Base-by-base conservation (phyloP, 2,113 vertebrate species). In the Garra rufa region DNA sequence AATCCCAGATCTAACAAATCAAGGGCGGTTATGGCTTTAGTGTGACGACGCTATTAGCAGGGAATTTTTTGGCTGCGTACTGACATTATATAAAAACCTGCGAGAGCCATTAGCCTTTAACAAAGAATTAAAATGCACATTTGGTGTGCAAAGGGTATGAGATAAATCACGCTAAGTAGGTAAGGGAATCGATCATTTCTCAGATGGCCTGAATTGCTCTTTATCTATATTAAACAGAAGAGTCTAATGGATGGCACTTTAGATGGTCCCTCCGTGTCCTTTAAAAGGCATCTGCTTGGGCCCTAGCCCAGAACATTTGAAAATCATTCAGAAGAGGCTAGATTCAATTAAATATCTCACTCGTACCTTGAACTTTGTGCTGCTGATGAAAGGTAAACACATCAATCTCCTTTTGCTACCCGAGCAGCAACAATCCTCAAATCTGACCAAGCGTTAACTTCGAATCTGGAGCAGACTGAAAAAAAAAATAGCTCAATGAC, bases 321-420 rank as follows among this genome's bases (percentile, higher is more conserved):
- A 82, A 86, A 84, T 84, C 82, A 82, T 86, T 86, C 81, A 78
- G 73, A 83, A 88, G 81, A 80, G 73, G 70, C 46, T 63, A 77
- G 82, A 86, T 86, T 79, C 81, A 88, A 86, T 88, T 86, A 86
- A 88, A 78, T 38, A 82, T 86, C 84, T 82, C 73, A 81, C 87
- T 52, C 76, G 52, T 76, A 88, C 82, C 85, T 86, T 88, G 82
- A 86, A 88, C 87, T 78, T 88, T 84, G 82, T 21, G 76, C 81
- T 71, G 70, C 84, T 88, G 84, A 88, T 46, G 71, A 83, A 81
- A 82, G 82, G 85, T 86, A 88, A 88, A 88, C 82, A 88, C 87
- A 88, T 88, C 87, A 88, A 88, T 88, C 87, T 88, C 83, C 69
- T 83, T 86, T 86, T 65, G 82, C 61, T 84, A 75, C 77, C 83